Conservation (phyloP, 2,888 invertebrate species). For the Eupithecia subumbrata region DNA sequence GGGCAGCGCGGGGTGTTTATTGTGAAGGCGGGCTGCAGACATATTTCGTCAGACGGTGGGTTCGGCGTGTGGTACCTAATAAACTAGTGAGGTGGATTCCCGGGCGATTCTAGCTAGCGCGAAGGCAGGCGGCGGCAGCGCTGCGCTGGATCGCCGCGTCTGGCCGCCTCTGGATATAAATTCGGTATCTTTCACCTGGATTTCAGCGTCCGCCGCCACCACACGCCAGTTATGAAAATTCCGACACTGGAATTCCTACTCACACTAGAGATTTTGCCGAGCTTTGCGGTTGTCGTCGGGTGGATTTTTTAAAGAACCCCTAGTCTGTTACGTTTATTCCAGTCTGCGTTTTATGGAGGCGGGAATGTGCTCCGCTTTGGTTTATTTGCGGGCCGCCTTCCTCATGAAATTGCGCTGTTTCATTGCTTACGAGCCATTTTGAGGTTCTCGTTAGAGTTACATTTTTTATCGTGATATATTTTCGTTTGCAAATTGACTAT, state of each 20-base stretch:
- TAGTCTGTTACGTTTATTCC: conserved; percentile 79
- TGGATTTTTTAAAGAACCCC: conserved; percentile 76
- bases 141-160: conserved; percentile 58
- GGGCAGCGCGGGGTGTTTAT: conserved; percentile 68
- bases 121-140: conserved; percentile 32
- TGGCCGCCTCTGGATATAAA: conserved; percentile 68
- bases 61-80: conserved; percentile 59
- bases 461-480: conserved; percentile 76
- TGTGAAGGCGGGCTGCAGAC: conserved; percentile 63
- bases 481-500: conserved; percentile 69
- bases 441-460: conserved; percentile 75
- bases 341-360: conserved; percentile 79
- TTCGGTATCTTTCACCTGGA: conserved; percentile 73
- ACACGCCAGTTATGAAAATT: conserved; percentile 80
- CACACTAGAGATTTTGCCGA: conserved; percentile 80
- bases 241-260: conserved; percentile 76
- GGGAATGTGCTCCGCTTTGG: conserved; percentile 80
- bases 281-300: conserved; percentile 77
- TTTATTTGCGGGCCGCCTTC: conserved; percentile 80
- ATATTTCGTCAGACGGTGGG: conserved; percentile 62
- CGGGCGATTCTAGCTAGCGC: conserved; percentile 45
- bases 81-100: conserved; percentile 63
- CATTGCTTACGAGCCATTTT: conserved; percentile 80
- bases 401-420: conserved; percentile 82
- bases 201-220: conserved; percentile 64